phyloP scores from a whole-genome alignment of 2,888 invertebrate genomes.

The Ramazzottius varieornatus region DNA sequence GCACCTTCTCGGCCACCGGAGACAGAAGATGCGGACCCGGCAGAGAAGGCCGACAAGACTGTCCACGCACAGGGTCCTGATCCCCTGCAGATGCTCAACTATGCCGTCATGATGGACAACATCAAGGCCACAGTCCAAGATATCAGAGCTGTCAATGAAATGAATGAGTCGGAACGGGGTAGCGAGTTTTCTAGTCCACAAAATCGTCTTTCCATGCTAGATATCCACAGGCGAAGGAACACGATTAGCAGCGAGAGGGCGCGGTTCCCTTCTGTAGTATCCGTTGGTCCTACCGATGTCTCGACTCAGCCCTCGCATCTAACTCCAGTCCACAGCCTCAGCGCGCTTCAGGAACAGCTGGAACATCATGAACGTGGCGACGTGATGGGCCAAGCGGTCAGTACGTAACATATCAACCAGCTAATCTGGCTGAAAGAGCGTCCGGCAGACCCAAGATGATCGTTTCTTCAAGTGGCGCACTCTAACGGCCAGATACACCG shows the following conservation, averaged over 20 bases:
- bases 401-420: too few species aligned
- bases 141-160: conserved; percentile 17
- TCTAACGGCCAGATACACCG: too few species aligned
- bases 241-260: not conserved
- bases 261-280: not conserved
- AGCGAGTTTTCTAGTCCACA: not conserved
- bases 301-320: not conserved
- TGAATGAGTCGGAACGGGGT: conserved; percentile 13
- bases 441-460: too few species aligned
- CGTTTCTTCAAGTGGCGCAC: too few species aligned
- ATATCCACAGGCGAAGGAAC: not conserved
- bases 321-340: not conserved
- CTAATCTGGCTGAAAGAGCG: too few species aligned
- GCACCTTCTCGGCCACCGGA: conserved; percentile 7
- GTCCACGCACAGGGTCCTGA: not conserved
- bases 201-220: not conserved
- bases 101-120: conserved; percentile 44
- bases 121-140: conserved; percentile 33
- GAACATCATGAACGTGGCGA: too few species aligned
- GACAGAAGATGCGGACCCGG: conserved; percentile 7
- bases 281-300: too few species aligned
- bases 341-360: not conserved
- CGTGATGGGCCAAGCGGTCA: too few species aligned
- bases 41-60: conserved; percentile 4
- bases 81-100: conserved; percentile 38